Conservation (phyloP, 1,140 invertebrate species). For the Periplaneta americana region DNA sequence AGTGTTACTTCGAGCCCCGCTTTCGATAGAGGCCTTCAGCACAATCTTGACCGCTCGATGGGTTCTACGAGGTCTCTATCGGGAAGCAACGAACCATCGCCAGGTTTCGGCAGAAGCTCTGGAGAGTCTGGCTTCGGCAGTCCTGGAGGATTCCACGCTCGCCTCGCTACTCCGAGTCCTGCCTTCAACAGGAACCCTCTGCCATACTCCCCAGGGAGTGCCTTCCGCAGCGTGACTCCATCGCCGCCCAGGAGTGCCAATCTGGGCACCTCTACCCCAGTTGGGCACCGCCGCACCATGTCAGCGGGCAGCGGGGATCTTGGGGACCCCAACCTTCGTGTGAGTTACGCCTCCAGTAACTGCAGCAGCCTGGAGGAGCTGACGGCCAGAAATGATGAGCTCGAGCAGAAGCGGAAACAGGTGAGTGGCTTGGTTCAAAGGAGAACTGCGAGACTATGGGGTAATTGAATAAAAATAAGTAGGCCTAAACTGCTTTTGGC, state of each 20-base stretch:
- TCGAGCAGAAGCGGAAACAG: slow-evolving; percentile 36
- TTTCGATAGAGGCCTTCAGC: not conserved
- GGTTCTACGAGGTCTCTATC: not conserved
- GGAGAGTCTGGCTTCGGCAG: not conserved
- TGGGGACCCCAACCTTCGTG: not conserved
- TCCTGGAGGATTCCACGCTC: not conserved
- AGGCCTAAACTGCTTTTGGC: too few species aligned
- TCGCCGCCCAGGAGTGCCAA: not conserved
- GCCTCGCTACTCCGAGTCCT: not conserved
- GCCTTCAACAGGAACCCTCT: slow-evolving; percentile 12
- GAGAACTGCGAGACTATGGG: not conserved
- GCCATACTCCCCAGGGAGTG: not conserved
- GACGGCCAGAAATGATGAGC: slow-evolving; percentile 38
- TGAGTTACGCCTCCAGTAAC: not conserved
- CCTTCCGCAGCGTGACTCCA: slow-evolving; percentile 8
- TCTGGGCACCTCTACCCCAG: not conserved
- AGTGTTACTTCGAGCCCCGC: slow-evolving; percentile 5
- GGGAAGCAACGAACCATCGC: not conserved
- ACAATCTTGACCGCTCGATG: not conserved
- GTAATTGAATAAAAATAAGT: too few species aligned
- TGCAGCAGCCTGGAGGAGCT: slow-evolving; percentile 36
- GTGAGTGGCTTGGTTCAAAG: slow-evolving; percentile 10
- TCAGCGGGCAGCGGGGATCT: slow-evolving; percentile 10
- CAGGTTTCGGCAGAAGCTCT: not conserved
- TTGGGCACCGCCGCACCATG: slow-evolving; percentile 10